phyloP scores from a whole-genome alignment of 2,888 invertebrate species.

The Bombylius discolor region DNA sequence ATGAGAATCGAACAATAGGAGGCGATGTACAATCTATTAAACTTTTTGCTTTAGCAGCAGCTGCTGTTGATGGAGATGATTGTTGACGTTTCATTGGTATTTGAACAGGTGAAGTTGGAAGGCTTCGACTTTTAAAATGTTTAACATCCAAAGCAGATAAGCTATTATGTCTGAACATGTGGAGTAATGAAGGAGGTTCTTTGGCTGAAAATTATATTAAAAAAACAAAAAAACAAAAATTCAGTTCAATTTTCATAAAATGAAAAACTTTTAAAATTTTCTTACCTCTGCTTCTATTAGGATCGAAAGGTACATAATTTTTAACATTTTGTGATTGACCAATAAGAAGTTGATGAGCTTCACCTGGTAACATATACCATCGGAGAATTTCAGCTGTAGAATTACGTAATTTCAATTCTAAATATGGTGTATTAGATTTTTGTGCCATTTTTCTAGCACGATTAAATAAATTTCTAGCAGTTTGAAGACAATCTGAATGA shows the following conservation, averaged over 20 bases:
- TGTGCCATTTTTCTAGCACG: constrained; percentile 64
- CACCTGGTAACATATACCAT: constrained; percentile 84
- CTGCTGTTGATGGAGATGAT: constrained; percentile 10
- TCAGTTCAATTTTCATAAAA: not conserved
- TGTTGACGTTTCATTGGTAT: constrained; percentile 11
- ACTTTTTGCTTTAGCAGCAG: not conserved
- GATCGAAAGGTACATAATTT: constrained; percentile 63
- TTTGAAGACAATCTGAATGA: constrained; percentile 62
- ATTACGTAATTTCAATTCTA: constrained; percentile 9
- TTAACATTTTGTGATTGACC: constrained; percentile 64
- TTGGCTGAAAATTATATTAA: constrained; percentile 14
- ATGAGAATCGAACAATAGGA: constrained; percentile 15
- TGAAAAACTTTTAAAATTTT: not conserved
- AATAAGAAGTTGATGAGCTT: constrained; percentile 63
- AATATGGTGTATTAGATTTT: constrained; percentile 54
- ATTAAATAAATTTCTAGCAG: constrained; percentile 63
- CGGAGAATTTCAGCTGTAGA: constrained; percentile 47
- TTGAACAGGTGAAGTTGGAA: constrained; percentile 21
- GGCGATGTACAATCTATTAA: constrained; percentile 10
- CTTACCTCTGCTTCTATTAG: constrained; percentile 37
- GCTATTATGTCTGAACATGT: constrained; percentile 52
- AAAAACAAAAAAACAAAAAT: not conserved
- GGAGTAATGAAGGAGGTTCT: constrained; percentile 39
- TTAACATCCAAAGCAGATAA: constrained; percentile 52
- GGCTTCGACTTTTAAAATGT: constrained; percentile 31